Percentiles rank a stretch among this genome's conserved stretches.
Conservation (phyloP, 2,888 invertebrate species). For the Pristionchus arcanus region DNA sequence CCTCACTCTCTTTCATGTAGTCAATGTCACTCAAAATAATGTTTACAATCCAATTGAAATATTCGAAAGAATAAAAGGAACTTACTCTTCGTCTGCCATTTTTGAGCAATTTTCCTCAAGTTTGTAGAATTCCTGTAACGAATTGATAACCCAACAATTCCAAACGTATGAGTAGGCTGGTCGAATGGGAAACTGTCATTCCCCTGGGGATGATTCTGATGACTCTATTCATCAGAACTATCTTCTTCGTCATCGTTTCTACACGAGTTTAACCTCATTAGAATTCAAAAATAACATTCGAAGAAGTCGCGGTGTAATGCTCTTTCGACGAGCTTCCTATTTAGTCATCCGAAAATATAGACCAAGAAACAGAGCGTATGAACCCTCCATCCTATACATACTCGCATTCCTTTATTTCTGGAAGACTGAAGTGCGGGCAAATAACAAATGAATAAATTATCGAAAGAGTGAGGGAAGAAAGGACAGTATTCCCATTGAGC, state of each 20-base stretch:
- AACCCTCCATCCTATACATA: too few relatives aligned
- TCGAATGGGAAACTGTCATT: background rate
- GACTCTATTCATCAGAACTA: background rate
- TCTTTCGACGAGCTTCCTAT: background rate
- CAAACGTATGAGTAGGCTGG: background rate
- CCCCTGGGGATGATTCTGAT: background rate
- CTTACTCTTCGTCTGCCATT: background rate
- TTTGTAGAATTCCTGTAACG: background rate
- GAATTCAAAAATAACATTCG: conserved; percentile 10
- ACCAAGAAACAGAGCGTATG: background rate
- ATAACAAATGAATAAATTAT: too few relatives aligned
- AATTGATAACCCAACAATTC: background rate
- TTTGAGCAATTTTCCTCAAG: background rate
- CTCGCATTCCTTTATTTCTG: too few relatives aligned
- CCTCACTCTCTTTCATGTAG: background rate
- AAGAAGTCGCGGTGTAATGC: background rate
- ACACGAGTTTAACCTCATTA: conserved; percentile 1
- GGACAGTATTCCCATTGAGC: too few relatives aligned
- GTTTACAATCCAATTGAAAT: too few relatives aligned
- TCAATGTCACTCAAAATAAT: background rate
- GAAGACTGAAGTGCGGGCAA: too few relatives aligned
- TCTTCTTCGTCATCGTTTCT: background rate
- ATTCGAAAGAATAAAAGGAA: background rate
- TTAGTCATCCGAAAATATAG: background rate
- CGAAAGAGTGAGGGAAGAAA: too few relatives aligned